Evolutionary conservation across 2,113 vertebrate genomes (phyloP).

Genomic region (Apus apus): DNA sequence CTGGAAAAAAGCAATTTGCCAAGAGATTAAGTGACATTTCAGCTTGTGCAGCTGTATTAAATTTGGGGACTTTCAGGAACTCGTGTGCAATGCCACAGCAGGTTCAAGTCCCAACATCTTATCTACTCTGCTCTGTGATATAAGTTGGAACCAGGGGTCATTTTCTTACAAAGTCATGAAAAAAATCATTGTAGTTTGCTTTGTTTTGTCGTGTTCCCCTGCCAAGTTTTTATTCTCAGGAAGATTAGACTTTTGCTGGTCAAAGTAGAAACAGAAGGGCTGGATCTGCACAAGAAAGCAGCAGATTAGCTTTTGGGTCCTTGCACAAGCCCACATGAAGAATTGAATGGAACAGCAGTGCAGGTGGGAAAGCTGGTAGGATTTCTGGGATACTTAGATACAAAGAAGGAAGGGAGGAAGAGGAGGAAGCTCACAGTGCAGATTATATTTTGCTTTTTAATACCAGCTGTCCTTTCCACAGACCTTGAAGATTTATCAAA

Average conservation of each 20-base stretch:
- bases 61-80: not conserved
- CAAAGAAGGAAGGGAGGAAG: not conserved
- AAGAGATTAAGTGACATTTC: not conserved
- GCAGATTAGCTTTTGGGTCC: not conserved
- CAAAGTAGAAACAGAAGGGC: not conserved
- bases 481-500: not conserved
- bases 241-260: not conserved
- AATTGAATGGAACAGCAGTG: not conserved
- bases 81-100: not conserved
- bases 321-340: not conserved
- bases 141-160: not conserved
- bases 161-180: not conserved
- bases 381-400: not conserved
- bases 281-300: not conserved
- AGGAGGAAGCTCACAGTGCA: not conserved
- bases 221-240: not conserved
- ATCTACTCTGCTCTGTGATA: not conserved
- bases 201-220: not conserved
- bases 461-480: not conserved
- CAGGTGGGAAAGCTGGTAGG: not conserved
- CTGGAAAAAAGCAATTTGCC: not conserved
- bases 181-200: not conserved
- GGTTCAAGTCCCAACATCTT: not conserved
- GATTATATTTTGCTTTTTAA: not conserved
- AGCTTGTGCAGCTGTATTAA: not conserved